Evolutionary conservation across 1,140 invertebrate genomes (phyloP), one percentile per base, ranked within the genome.

Genomic region (Colletes latitarsis): DNA sequence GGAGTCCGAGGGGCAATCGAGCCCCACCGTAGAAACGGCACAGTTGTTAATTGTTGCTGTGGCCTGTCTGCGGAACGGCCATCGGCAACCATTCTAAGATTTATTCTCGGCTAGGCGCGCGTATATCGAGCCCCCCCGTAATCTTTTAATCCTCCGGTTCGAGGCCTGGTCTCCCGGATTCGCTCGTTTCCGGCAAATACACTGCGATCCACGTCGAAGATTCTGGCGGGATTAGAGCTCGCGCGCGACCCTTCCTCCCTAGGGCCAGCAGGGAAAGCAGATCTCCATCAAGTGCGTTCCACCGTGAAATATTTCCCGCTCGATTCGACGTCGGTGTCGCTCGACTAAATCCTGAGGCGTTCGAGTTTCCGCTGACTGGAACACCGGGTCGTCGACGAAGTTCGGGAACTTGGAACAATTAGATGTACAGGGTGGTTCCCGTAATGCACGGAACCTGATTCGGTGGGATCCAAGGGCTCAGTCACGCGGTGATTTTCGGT

Each of bases 41-140:
- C 77, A 73, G 79, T 78, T 86, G 80, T 85, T 85, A 85, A 86
- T 86, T 77, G 83, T 85, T 82, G 60, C 53, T 82, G 57, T 41
- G 67, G 60, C 67, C 67, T 84, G 83, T 79, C 75, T 73, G 80
- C 55, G 52, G 62, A 67, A 79, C 15, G 46, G 52, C 21, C 43
- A 62, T 64, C 60, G 70, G 71, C 17, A 55, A 75, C 64, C 67
- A 62, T 70, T 68, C 71, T 75, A 75, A 82, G 80, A 86, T 82
- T 85, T 82, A 85, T 77, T 78, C 64, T n/a, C 60, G 39, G 2
- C n/a, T 10, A 15, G 21, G 55, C 17, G 43, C 66, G 15, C 21
- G 30, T 68, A 73, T 64, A 73, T 64, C 77, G 39, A 30, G 60
- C 46, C 30, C n/a, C 43, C 58, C 6, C 46, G 55, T 76, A 49